Conservation (phyloP, 2,888 invertebrate genomes). For the Scaptomyza polygonia region DNA sequence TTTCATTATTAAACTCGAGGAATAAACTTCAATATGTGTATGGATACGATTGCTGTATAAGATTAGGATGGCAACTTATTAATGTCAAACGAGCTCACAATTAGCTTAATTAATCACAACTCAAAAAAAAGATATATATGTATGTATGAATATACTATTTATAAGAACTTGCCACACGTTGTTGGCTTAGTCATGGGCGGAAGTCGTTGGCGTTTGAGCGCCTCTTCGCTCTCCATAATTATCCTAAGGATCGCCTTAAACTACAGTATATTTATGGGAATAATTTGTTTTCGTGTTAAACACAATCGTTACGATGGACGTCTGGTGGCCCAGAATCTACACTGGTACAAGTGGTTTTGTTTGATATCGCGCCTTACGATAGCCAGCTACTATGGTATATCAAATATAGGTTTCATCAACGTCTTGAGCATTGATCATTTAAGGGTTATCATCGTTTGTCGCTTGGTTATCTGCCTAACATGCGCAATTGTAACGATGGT, state of each 20-base stretch:
- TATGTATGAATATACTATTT: background rate
- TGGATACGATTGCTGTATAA: background rate
- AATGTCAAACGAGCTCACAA: background rate
- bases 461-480: conserved; percentile 10
- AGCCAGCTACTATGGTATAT: background rate
- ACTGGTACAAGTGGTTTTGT: conserved; percentile 43
- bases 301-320: conserved; percentile 12
- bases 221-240: conserved; percentile 38
- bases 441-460: conserved; percentile 20
- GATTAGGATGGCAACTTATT: background rate
- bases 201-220: conserved; percentile 23
- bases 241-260: conserved; percentile 31
- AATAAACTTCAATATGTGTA: conserved; percentile 1
- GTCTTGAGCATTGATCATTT: conserved; percentile 6
- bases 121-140: too few species aligned
- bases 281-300: conserved; percentile 46
- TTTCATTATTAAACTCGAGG: background rate
- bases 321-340: conserved; percentile 28
- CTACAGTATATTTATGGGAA: conserved; percentile 54
- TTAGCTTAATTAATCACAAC: conserved; percentile 26
- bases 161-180: background rate
- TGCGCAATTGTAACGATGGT: conserved; percentile 36
- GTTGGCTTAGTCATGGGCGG: conserved; percentile 53
- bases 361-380: conserved; percentile 31
- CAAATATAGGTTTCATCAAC: background rate